Evolutionary conservation across 2,113 vertebrate genomes (phyloP), one percentile per base, ranked within the genome.

Genomic region (Datnioides undecimradiatus): DNA sequence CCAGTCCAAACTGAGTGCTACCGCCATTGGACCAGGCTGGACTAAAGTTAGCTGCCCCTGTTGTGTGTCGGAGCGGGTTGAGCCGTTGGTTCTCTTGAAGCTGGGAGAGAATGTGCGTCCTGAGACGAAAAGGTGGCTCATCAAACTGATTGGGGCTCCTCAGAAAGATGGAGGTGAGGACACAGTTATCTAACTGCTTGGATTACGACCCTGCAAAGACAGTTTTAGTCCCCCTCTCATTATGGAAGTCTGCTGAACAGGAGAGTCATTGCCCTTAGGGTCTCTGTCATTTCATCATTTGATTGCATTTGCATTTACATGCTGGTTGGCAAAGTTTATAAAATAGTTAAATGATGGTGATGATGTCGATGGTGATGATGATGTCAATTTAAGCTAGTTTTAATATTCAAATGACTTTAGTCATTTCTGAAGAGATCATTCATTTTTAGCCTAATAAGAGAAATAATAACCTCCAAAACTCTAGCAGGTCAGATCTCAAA

Each of bases 61-160:
- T 84, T 96, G 95, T 16, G 23, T 60, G 5, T 88, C 86, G 0
- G 68, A 88, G n/a, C 60, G 27, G 5, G 89, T 96, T 0, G 94
- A 95, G 78, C 95, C 95, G 0, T 25, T 96, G 73, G 92, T 95
- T 23, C 62, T 95, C 83, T 88, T 96, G 55, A 93, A 94, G 80
- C 92, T 96, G 3, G 86, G 90, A 6, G 74, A 76, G 16, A 84
- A 89, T 0, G 83, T 95, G 38, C 83, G 88, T 27, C 91, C 91
- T 0, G 91, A 89, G 77, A 95, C 95, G 14, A 96, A 95, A 82
- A 87, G 92, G 58, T 96, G 95, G 95, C 86, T 96, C 80, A 90
- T 95, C 77, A 90, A 55, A 36, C 41, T 94, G 49, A 93, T 95
- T 2, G 93, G 89, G 29, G 51, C 92, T 6, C 55, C 93, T 12